These are phyloP conservation scores for Pitangus sulphuratus DNA, from an alignment of 2,797 vertebrate species.

Conservation along the genomic window DNA sequence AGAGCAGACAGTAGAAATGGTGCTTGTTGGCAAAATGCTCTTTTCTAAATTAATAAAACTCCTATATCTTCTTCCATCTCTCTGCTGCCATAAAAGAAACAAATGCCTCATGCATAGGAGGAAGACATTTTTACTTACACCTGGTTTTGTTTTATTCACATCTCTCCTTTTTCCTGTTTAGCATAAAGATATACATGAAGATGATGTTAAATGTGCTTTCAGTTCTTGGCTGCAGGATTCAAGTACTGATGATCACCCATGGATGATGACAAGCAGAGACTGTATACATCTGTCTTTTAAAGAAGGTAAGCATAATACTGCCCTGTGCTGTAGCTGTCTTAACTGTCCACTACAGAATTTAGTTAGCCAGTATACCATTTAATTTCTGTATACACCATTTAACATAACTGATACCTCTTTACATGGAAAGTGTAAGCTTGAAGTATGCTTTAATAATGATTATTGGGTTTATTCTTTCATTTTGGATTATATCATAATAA, in stretches of 20 bases:
- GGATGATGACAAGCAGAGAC: conserved; percentile 81
- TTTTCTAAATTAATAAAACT: not conserved
- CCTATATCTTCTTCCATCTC: not conserved
- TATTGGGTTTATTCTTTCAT: not conserved
- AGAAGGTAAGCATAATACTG: conserved; percentile 77
- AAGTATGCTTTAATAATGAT: not conserved
- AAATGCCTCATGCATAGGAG: not conserved
- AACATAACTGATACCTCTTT: not conserved
- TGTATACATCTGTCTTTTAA: conserved; percentile 79
- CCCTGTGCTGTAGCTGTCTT: not conserved
- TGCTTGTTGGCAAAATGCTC: not conserved
- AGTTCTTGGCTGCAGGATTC: conserved; percentile 88
- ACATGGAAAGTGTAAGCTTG: not conserved
- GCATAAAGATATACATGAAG: conserved; percentile 77
- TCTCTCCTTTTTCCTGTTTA: conserved; percentile 55
- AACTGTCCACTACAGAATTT: not conserved
- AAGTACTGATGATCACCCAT: conserved; percentile 80
- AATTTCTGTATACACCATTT: not conserved
- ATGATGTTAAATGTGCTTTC: conserved; percentile 85
- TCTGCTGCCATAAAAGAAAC: not conserved
- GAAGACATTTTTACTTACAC: not conserved
- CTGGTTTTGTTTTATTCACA: not conserved
- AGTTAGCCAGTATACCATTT: not conserved
- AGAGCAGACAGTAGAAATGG: not conserved
- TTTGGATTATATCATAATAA: not conserved